Evolutionary conservation across 2,888 invertebrate species (phyloP), one percentile per base, ranked within the genome.

Genomic region (Galeopsomyia nigrocyanea): DNA sequence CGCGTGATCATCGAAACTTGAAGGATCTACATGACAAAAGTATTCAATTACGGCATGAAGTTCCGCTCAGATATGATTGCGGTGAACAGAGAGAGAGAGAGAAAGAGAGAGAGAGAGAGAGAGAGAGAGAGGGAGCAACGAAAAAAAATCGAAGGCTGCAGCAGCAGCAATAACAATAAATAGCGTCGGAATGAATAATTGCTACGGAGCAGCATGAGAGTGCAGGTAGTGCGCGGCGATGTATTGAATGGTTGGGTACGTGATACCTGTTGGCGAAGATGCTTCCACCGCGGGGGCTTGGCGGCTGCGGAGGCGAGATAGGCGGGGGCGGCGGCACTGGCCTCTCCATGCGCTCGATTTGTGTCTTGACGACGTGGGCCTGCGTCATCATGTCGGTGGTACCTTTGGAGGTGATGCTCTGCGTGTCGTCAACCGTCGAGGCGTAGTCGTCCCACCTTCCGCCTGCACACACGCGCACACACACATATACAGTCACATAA

Each of bases 311-410:
- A 17, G 88, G 87, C 49, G 87, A 84, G 1, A 88, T 82, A 22
- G 94, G 94, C 51, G 94, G 93, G 47, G 86, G 86, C 21, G 87
- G 87, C 16, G 87, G 87, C 46, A 86, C 85, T 0, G 86, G 86
- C 51, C 90, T 87, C 78, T 91, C 91, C 90, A 91, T 90, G 73
- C 90, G 87, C 78, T 90, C 90, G 21, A 91, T 88, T 80, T 91
- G 89, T 0, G 88, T 88, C 72, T 89, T 87, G 14, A 86, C 86
- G 14, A 86, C 86, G 68, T 86, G 86, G 14, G 84, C 86, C 77
- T 86, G 86, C 46, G 86, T 86, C 85, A 86, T 85, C 86, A 86
- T 85, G 61, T 86, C 86, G 0, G 86, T 86, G 2, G 86, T 86
- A 16, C 85, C 86, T 77, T 86, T 86, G 3, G 86, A 86, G 51